phyloP scores from a whole-genome alignment of 2,888 invertebrate genomes.

The Sarcophaga caerulescens region DNA sequence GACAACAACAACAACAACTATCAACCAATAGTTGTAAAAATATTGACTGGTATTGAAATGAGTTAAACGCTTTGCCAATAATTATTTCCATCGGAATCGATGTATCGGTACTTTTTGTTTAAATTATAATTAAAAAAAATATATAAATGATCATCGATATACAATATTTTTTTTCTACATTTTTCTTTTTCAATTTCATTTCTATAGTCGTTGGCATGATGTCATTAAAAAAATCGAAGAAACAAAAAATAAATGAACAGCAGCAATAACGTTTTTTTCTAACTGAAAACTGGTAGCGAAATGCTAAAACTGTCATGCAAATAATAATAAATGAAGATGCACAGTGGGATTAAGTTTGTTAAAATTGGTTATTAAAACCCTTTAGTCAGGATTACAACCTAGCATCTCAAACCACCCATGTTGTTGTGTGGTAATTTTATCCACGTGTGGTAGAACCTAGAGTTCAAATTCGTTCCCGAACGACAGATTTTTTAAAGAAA shows the following conservation, averaged over 20 bases:
- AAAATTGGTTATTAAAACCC: background rate
- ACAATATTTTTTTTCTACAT: background rate
- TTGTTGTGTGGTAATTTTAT: too few relatives aligned
- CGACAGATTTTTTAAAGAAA: too few relatives aligned
- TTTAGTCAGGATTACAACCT: too few relatives aligned
- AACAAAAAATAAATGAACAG: slow-evolving; percentile 5
- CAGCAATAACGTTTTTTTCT: slow-evolving; percentile 3
- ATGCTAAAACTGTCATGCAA: background rate
- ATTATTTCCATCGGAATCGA: background rate
- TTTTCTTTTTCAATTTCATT: slow-evolving; percentile 15
- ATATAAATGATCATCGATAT: background rate
- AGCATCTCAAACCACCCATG: too few relatives aligned
- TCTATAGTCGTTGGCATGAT: slow-evolving; percentile 43
- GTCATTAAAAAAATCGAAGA: slow-evolving; percentile 39
- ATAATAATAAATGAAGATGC: background rate
- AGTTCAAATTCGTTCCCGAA: too few relatives aligned
- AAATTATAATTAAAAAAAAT: background rate
- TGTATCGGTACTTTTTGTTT: background rate
- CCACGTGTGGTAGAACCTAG: too few relatives aligned
- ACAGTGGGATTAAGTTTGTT: background rate
- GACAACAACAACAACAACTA: background rate
- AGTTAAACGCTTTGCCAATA: background rate
- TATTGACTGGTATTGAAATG: slow-evolving; percentile 3
- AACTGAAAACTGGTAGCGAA: background rate
- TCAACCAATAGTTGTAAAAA: background rate